A percentile compares a stretch with the other conserved stretches of the same genome.
These are phyloP conservation scores for Trematocara zebra DNA, from an alignment of 2,113 vertebrate species.

Conservation along the genomic window DNA sequence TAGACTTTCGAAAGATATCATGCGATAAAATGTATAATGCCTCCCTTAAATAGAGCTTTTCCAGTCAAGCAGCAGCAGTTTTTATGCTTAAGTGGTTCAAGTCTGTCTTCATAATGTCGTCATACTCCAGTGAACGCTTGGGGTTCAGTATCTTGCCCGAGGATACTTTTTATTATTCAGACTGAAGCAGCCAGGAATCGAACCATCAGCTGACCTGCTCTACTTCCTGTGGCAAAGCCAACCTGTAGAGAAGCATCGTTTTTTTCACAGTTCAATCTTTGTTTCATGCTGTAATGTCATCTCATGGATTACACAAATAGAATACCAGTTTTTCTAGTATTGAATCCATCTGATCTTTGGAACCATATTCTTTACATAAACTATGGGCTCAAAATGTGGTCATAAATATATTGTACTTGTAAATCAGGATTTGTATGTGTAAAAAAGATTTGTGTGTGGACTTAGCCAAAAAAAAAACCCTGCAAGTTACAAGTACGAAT, in stretches of 20 bases:
- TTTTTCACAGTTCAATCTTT: not conserved
- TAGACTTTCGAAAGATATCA: not conserved
- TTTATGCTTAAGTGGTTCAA: not conserved
- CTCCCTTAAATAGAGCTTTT: not conserved
- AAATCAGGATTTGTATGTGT: too few relatives aligned
- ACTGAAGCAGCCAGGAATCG: not conserved
- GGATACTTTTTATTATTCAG: not conserved
- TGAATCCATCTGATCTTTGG: not conserved
- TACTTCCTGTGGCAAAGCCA: not conserved
- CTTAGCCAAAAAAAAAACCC: too few relatives aligned
- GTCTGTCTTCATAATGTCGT: fast-evolving
- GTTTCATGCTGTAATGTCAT: not conserved
- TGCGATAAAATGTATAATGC: not conserved
- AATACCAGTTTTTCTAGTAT: not conserved
- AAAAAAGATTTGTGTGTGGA: too few relatives aligned
- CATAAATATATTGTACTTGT: too few relatives aligned
- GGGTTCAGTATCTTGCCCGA: not conserved
- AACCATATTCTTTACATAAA: not conserved
- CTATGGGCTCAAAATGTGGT: too few relatives aligned
- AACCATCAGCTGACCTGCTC: not conserved
- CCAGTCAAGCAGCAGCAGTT: not conserved
- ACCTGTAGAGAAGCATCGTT: not conserved
- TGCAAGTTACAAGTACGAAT: too few relatives aligned
- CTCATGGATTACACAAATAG: not conserved
- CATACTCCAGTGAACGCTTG: not conserved